Base-by-base conservation (phyloP, 23 tunicate species). In the Ciona savignyi region DNA sequence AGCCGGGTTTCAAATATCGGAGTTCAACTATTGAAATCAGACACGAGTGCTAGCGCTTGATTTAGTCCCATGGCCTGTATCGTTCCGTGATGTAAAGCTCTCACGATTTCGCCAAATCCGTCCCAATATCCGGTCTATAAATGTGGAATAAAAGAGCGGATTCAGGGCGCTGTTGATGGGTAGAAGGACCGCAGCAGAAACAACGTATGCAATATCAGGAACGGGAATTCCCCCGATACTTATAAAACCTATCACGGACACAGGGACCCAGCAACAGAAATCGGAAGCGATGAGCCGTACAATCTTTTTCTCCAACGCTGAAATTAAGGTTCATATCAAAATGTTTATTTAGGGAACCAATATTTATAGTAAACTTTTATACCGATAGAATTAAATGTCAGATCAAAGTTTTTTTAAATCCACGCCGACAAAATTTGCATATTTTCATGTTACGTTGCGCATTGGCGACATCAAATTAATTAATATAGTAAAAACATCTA, bases 101-200 rank as follows among this genome's bases (percentile, higher is more conserved):
- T 15, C 15, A 15, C 15, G 68, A 1, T 62, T 27, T 26, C 6
- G 2, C 29, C 24, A 61, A 1, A 25, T 51, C 3, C 28, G 15
- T 2, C 68, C 68, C 2, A 61, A 63, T 22, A 63, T 63, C 67
- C 28, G 56, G 69, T 79, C 83, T 56, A 79, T 2, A 61, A 70
- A 70, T 29, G 30, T 30, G 32, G 78, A 73, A 51, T 81, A 81
- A 2, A 81, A 30, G 0, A 81, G n/a, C 6, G 86, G 86, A 48
- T 81, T 81, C 30, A 81, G 78, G 23, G 86, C 78, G 56, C 86
- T 81, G 74, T 81, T 81, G 21, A 81, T 66, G 27, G 86, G 86
- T 23, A 81, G 78, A 30, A 81, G 31, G 0, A 81, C 73, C 3
- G 62, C 73, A 31, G 86, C 86, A 2, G 86, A 81, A 35, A 81